These are phyloP conservation scores for Xylocampa areola DNA, from an alignment of 2,888 invertebrate species.

Conservation along the genomic window DNA sequence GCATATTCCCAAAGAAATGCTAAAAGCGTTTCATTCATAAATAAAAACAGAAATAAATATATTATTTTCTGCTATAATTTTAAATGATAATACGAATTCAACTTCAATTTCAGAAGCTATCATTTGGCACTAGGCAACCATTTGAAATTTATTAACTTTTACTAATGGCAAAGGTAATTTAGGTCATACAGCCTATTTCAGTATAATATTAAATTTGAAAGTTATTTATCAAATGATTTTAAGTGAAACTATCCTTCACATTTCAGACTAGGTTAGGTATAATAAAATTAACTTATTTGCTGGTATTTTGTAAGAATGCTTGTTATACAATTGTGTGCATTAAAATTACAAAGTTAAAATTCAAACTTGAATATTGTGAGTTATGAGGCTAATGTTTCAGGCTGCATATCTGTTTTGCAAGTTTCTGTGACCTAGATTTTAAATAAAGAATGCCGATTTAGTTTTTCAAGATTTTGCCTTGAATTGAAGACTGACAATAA, in stretches of 20 bases:
- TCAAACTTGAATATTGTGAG: constrained; percentile 6
- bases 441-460: constrained; percentile 12
- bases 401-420: constrained; percentile 13
- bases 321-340: constrained; percentile 10
- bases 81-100: neutral
- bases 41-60: neutral
- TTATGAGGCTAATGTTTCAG: constrained; percentile 22
- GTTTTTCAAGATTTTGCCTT: neutral
- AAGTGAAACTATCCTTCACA: too few relatives aligned
- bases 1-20: neutral
- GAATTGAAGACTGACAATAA: neutral
- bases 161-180: constrained; percentile 28
- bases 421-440: constrained; percentile 32
- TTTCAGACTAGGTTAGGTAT: too few relatives aligned
- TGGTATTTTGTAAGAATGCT: neutral
- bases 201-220: neutral
- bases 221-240: neutral
- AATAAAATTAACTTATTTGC: too few relatives aligned
- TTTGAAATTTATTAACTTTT: constrained; percentile 24
- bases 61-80: neutral
- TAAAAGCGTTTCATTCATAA: neutral
- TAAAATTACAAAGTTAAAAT: constrained; percentile 10
- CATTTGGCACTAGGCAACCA: constrained; percentile 2
- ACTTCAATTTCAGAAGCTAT: neutral
- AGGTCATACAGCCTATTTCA: constrained; percentile 13